Conservation (phyloP, 2,797 vertebrate genomes). For the Acanthurus tractus region DNA sequence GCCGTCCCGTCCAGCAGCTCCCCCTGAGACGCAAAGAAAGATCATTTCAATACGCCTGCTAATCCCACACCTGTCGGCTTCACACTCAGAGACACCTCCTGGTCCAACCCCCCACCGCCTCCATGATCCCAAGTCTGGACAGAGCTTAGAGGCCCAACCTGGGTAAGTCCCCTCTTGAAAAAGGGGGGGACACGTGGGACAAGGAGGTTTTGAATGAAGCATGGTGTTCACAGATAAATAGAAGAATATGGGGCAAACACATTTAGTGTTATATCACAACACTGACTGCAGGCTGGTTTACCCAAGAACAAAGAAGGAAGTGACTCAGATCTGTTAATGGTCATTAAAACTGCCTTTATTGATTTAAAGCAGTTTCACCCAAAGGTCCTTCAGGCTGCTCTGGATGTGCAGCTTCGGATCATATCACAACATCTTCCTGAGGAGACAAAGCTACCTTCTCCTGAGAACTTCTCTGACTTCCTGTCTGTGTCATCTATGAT, state of each 20-base stretch:
- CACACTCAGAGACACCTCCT: slow-evolving; percentile 67
- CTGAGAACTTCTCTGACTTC: neutral
- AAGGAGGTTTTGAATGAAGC: neutral
- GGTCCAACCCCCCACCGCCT: slow-evolving; percentile 29
- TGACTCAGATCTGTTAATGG: neutral
- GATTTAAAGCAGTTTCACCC: no score
- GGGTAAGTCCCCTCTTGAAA: slow-evolving; percentile 68
- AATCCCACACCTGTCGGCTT: slow-evolving; percentile 80
- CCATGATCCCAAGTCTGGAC: slow-evolving; percentile 82
- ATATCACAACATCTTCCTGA: neutral
- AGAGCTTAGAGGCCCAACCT: slow-evolving; percentile 80
- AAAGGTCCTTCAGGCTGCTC: no score
- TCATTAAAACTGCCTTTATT: neutral
- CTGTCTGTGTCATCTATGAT: neutral
- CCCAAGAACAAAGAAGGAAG: neutral
- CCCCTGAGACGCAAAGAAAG: slow-evolving; percentile 89
- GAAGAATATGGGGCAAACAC: neutral
- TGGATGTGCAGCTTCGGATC: neutral
- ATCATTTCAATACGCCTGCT: slow-evolving; percentile 51
- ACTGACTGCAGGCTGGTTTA: neutral
- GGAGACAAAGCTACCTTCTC: neutral
- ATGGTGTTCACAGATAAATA: neutral
- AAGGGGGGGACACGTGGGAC: slow-evolving; percentile 56
- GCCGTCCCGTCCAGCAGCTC: slow-evolving; percentile 95
- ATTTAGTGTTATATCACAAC: neutral